Percentiles rank a stretch among this genome's conserved stretches.
These are phyloP conservation scores for Indicator indicator DNA, from an alignment of 2,113 vertebrate species.

Conservation along the genomic window DNA sequence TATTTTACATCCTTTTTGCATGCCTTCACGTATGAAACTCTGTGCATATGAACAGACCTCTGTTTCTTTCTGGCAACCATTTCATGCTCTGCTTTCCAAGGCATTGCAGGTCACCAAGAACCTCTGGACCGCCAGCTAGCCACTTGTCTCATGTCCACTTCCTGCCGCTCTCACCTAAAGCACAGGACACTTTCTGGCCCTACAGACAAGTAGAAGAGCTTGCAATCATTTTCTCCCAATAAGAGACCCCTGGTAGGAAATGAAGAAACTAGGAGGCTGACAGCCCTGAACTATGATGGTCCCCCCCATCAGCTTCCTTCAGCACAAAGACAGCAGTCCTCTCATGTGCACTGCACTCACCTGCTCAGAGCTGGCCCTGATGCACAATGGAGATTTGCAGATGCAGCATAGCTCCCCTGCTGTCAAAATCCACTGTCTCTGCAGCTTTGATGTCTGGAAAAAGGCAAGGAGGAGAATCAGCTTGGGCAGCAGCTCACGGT, in stretches of 20 bases:
- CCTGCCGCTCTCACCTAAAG: not conserved
- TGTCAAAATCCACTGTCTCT: not conserved
- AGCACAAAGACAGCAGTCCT: not conserved
- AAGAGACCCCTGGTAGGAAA: not conserved
- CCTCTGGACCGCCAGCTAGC: not conserved
- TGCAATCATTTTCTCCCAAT: not conserved
- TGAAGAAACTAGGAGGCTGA: not conserved
- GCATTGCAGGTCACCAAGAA: not conserved
- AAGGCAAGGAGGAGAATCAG: not conserved
- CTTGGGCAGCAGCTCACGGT: not conserved
- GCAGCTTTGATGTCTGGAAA: conserved; percentile 20
- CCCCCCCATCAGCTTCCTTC: not conserved
- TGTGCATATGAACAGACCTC: not conserved
- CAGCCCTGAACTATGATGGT: not conserved
- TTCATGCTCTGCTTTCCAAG: not conserved
- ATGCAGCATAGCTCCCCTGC: not conserved
- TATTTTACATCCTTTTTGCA: not conserved
- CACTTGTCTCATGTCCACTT: not conserved
- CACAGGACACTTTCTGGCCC: not conserved
- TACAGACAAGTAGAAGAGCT: not conserved
- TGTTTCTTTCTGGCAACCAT: not conserved
- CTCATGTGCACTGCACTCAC: conserved; percentile 41
- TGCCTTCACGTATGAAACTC: not conserved
- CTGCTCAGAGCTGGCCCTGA: conserved; percentile 17
- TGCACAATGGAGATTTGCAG: not conserved